A percentile compares a stretch with the other conserved stretches of the same genome.
Evolutionary conservation across 2,797 vertebrate species (phyloP).

Genomic region (Heteromormyrus szaboi): DNA sequence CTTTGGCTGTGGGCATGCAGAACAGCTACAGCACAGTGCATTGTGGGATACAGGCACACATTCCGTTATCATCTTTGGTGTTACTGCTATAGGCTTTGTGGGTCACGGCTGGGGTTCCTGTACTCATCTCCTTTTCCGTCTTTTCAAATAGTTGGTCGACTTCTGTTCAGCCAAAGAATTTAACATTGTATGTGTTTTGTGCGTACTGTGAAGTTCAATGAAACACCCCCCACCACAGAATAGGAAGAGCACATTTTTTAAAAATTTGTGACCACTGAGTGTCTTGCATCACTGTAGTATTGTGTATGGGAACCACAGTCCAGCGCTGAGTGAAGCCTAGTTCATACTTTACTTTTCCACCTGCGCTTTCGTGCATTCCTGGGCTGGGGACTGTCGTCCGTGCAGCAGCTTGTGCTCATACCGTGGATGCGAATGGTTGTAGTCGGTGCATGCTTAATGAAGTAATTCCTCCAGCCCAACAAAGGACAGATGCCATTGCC

Average conservation of each 20-base stretch:
- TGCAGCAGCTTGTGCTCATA: neutral
- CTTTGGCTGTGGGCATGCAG: neutral
- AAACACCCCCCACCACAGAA: neutral
- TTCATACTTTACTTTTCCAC: neutral
- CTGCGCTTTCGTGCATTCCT: neutral
- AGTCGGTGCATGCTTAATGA: neutral
- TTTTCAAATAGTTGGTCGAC: neutral
- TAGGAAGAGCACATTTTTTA: neutral
- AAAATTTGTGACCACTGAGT: neutral
- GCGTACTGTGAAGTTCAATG: neutral
- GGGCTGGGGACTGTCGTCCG: no score
- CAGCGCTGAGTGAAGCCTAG: neutral
- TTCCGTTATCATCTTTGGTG: neutral
- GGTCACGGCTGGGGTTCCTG: neutral
- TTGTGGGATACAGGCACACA: neutral
- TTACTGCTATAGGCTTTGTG: neutral
- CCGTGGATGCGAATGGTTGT: neutral
- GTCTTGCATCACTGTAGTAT: neutral
- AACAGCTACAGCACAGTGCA: neutral
- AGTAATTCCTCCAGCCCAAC: neutral
- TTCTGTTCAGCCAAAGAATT: neutral
- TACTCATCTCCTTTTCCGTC: neutral
- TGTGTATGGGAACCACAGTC: no score
- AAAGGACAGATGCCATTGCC: neutral
- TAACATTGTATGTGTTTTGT: neutral